These are phyloP conservation scores for Philereme vetulata DNA, from an alignment of 2,888 invertebrate genomes.

Conservation along the genomic window DNA sequence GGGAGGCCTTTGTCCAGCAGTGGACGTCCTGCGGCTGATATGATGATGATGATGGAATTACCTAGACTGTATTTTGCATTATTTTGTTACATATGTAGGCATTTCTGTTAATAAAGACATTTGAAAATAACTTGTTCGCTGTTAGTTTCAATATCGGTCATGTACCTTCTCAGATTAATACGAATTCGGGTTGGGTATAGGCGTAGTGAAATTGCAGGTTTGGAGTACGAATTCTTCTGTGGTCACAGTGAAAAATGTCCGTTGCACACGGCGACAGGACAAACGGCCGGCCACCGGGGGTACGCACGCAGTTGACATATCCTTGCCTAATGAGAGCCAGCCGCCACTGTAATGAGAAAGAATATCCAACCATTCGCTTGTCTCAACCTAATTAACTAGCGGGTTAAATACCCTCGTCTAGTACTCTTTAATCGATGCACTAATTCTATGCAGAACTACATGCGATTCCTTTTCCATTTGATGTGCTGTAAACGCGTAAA, in stretches of 20 bases:
- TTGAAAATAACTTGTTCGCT: too few species aligned
- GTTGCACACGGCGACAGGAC: constrained; percentile 63
- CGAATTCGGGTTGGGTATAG: too few species aligned
- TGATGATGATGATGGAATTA: too few species aligned
- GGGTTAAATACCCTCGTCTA: constrained; percentile 39
- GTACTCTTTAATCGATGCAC: constrained; percentile 25
- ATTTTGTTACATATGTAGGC: too few species aligned
- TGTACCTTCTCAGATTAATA: too few species aligned
- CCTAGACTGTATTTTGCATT: too few species aligned
- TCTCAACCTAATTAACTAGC: constrained; percentile 60
- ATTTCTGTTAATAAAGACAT: too few species aligned
- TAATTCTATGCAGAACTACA: constrained; percentile 25
- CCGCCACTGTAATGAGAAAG: constrained; percentile 66
- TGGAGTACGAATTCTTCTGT: constrained; percentile 3
- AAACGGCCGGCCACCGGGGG: constrained; percentile 62
- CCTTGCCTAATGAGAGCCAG: constrained; percentile 66
- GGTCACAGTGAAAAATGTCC: constrained; percentile 59
- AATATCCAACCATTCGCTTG: constrained; percentile 64
- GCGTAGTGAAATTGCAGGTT: too few species aligned
- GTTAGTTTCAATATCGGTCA: too few species aligned
- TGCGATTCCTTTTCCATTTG: constrained; percentile 17
- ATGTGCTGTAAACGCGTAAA: constrained; percentile 11
- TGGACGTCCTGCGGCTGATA: too few species aligned
- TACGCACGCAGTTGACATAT: constrained; percentile 64
- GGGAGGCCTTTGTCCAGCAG: too few species aligned